A percentile compares a stretch with the other conserved stretches of the same genome.
These are phyloP conservation scores for Bubo bubo DNA, from an alignment of 2,113 vertebrate species.

Conservation along the genomic window DNA sequence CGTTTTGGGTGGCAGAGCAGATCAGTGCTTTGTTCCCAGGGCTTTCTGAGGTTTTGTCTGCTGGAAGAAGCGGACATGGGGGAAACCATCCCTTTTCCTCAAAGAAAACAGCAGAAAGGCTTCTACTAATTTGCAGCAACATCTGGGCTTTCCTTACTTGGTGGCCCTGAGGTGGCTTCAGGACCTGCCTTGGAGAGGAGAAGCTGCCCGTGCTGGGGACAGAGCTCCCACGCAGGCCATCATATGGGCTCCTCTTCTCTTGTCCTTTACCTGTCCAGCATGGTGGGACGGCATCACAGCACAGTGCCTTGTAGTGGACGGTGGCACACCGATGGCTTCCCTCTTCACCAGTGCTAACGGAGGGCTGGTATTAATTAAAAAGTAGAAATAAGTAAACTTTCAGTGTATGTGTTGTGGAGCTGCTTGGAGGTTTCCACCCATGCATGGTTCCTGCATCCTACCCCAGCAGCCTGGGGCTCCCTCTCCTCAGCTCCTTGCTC, in stretches of 20 bases:
- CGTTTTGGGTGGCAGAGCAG: not conserved
- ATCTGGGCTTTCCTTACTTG: not conserved
- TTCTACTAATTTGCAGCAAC: not conserved
- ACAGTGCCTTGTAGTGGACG: fast-evolving
- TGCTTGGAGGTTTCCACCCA: not conserved
- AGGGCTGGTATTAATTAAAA: not conserved
- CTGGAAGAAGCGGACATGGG: not conserved
- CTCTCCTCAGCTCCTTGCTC: not conserved
- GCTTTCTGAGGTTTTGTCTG: not conserved
- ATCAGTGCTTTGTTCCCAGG: not conserved
- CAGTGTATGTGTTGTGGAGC: not conserved
- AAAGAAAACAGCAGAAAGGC: not conserved
- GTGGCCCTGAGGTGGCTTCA: not conserved
- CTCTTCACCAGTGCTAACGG: fast-evolving
- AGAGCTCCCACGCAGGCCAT: not conserved
- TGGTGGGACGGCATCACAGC: not conserved
- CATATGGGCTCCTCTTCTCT: not conserved
- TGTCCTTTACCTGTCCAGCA: not conserved
- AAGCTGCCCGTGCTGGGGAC: not conserved
- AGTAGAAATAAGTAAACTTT: not conserved
- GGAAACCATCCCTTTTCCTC: not conserved
- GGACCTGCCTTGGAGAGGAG: not conserved
- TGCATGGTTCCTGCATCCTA: not conserved
- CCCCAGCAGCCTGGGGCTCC: not conserved
- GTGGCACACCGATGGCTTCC: not conserved